A percentile compares a stretch with the other conserved stretches of the same genome.
These are phyloP conservation scores for Paramuricea clavata DNA, from an alignment of 92 coral and sea anemone genomes.

Conservation along the genomic window DNA sequence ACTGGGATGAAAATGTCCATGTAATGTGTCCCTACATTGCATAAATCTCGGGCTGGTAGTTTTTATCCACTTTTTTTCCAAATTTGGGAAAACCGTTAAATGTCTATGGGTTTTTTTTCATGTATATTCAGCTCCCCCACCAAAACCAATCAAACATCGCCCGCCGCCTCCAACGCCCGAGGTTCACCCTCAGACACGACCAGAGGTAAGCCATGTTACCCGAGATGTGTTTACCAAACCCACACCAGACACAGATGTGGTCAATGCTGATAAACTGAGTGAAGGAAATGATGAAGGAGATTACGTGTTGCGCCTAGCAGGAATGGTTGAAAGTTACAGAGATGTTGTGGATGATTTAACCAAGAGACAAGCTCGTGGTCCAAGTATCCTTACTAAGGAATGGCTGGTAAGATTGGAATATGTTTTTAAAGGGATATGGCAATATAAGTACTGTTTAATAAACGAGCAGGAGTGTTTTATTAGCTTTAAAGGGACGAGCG, in stretches of 20 bases:
- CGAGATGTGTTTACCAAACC: background rate
- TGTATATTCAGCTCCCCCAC: too few species aligned
- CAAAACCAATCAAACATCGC: constrained; percentile 22
- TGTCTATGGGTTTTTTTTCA: too few species aligned
- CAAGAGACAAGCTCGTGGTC: constrained; percentile 69
- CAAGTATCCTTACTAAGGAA: constrained; percentile 75
- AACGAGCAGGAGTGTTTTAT: too few species aligned
- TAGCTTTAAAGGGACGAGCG: too few species aligned
- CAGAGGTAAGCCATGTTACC: background rate
- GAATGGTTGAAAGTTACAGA: constrained; percentile 79
- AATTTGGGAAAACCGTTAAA: too few species aligned
- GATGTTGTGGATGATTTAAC: constrained; percentile 78
- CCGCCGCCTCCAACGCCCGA: constrained; percentile 32
- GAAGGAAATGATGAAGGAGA: constrained; percentile 70
- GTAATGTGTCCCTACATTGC: too few species aligned
- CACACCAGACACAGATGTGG: background rate
- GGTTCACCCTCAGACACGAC: background rate
- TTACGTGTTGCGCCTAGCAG: constrained; percentile 72
- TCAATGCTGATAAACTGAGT: background rate
- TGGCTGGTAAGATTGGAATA: constrained; percentile 82
- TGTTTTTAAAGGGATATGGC: too few species aligned
- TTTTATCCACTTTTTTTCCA: too few species aligned
- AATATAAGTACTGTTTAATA: too few species aligned
- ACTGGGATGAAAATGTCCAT: too few species aligned
- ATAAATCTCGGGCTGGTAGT: too few species aligned